Evolutionary conservation across 2,797 vertebrate species (phyloP).

Genomic region (Hephaestus fuliginosus): DNA sequence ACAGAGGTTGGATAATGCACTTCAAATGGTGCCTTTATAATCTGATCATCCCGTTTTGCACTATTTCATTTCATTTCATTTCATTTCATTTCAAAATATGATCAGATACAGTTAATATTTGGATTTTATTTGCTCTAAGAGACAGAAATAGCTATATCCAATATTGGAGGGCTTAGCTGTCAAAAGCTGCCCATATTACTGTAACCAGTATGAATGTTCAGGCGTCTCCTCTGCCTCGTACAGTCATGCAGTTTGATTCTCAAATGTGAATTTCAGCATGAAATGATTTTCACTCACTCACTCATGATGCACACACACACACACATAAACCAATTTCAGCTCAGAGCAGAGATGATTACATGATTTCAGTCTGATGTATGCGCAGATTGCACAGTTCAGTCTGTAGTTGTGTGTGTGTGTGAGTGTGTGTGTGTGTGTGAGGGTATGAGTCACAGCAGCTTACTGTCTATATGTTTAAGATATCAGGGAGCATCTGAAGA

Average conservation of each 20-base stretch:
- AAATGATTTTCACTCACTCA: background rate
- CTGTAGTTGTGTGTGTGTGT: background rate
- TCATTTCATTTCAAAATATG: background rate
- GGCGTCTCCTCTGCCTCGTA: background rate
- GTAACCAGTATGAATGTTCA: background rate
- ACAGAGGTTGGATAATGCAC: background rate
- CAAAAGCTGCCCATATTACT: background rate
- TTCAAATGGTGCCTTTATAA: background rate
- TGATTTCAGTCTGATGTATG: background rate
- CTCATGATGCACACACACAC: background rate
- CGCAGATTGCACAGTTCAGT: slow-evolving; percentile 18
- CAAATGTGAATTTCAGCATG: background rate
- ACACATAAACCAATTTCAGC: slow-evolving; percentile 18
- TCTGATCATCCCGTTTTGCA: slow-evolving; percentile 1
- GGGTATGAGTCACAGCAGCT: background rate
- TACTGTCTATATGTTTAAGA: background rate
- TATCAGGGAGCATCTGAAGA: background rate
- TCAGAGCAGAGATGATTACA: background rate
- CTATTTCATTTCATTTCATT: background rate
- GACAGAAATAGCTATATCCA: background rate
- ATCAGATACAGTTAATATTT: slow-evolving; percentile 15
- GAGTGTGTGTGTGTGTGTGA: background rate
- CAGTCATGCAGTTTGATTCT: background rate
- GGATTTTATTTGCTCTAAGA: slow-evolving; percentile 2
- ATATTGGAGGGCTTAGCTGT: background rate